phyloP scores from a whole-genome alignment of 2,888 invertebrate genomes.

The Sphaerophoria rueppellii region DNA sequence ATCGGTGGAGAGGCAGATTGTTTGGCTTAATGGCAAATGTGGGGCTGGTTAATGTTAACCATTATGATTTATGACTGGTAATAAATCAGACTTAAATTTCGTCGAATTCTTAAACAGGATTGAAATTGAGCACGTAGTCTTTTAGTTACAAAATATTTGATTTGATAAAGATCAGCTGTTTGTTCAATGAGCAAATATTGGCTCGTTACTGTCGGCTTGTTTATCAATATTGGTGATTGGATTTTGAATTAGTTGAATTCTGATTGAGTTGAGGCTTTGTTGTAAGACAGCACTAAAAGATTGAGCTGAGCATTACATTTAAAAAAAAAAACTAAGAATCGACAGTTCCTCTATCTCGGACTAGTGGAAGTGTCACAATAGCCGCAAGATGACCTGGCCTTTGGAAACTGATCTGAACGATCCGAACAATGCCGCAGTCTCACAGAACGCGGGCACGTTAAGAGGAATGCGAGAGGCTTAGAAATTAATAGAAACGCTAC shows the following conservation, averaged over 20 bases:
- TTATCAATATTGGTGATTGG: background rate
- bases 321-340: too few relatives aligned
- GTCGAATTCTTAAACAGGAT: background rate
- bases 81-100: constrained; percentile 54
- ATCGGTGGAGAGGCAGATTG: background rate
- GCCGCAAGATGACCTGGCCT: too few relatives aligned
- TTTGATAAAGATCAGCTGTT: constrained; percentile 33
- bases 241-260: background rate
- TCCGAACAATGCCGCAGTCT: too few relatives aligned
- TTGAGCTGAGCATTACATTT: too few relatives aligned
- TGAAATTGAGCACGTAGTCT: constrained; percentile 9
- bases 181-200: constrained; percentile 16
- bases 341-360: too few relatives aligned
- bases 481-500: too few relatives aligned
- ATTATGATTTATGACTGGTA: constrained; percentile 48
- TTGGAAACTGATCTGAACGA: too few relatives aligned
- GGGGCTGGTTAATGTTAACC: constrained; percentile 26
- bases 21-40: constrained; percentile 43
- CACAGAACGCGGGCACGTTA: too few relatives aligned
- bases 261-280: too few relatives aligned
- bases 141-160: constrained; percentile 15
- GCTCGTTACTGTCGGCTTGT: background rate
- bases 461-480: too few relatives aligned
- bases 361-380: too few relatives aligned
- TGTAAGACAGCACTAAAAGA: too few relatives aligned